phyloP scores from a whole-genome alignment of 2,113 vertebrate species.

The Columba janthina region DNA sequence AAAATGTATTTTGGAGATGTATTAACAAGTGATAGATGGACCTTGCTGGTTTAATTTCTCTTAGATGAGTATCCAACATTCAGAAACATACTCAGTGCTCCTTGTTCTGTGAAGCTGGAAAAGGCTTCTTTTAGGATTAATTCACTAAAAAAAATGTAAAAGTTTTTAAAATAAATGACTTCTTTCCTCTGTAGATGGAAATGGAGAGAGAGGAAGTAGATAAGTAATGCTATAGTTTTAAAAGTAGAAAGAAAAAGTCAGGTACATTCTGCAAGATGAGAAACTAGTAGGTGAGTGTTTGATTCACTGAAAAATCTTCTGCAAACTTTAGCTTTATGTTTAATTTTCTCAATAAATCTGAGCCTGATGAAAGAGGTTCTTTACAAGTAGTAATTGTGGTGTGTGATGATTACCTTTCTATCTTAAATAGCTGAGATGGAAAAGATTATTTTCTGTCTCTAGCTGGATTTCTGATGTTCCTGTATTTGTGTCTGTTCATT shows the following conservation, averaged over 20 bases:
- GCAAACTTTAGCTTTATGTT: background rate
- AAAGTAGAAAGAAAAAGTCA: background rate
- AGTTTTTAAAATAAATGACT: background rate
- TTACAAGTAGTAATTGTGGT: background rate
- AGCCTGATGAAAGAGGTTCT: background rate
- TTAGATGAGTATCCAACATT: background rate
- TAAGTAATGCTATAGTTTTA: background rate
- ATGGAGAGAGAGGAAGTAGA: background rate
- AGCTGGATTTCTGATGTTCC: background rate
- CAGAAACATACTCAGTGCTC: background rate
- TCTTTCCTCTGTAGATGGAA: background rate
- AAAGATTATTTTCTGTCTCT: background rate
- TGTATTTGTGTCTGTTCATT: background rate
- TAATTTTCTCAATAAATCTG: background rate
- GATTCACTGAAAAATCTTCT: background rate
- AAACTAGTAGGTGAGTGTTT: background rate
- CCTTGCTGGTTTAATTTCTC: background rate
- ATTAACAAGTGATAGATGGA: background rate
- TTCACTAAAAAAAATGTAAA: background rate
- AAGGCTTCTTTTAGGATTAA: background rate
- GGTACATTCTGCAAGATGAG: background rate
- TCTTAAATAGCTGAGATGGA: background rate
- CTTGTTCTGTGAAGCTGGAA: background rate
- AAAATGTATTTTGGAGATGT: background rate
- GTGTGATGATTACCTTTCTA: background rate